Percentiles rank a stretch among this genome's conserved stretches.
These are phyloP conservation scores for Catharus minimus DNA, from an alignment of 2,113 vertebrate species.

Conservation along the genomic window DNA sequence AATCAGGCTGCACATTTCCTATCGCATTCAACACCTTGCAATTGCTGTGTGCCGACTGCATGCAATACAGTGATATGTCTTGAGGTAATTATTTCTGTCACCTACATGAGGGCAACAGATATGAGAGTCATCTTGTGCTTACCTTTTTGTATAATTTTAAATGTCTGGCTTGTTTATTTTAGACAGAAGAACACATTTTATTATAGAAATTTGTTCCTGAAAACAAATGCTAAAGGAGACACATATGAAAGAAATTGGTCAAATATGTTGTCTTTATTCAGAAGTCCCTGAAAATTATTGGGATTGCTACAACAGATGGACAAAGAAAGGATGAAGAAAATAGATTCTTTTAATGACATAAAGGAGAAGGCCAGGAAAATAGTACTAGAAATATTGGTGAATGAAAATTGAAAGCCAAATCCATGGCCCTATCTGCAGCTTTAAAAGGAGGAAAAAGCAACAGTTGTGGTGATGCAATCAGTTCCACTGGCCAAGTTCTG, in stretches of 20 bases:
- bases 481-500: accelerated
- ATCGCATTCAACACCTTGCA: slow-evolving; percentile 68
- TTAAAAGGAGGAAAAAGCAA: neutral
- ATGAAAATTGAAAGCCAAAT: neutral
- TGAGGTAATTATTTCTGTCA: slow-evolving; percentile 69
- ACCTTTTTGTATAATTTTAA: slow-evolving; percentile 51
- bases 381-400: neutral
- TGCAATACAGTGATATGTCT: slow-evolving; percentile 51
- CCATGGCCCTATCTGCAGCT: neutral
- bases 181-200: neutral
- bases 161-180: neutral
- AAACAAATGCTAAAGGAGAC: neutral
- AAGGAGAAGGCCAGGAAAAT: neutral
- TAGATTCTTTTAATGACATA: neutral
- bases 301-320: neutral
- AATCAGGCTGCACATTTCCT: slow-evolving; percentile 67
- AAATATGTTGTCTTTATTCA: neutral
- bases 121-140: slow-evolving; percentile 29
- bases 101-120: slow-evolving; percentile 27
- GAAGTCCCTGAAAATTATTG: neutral
- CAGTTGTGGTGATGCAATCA: neutral
- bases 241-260: neutral
- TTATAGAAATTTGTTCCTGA: neutral
- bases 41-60: slow-evolving; percentile 18
- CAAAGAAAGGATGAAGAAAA: neutral